Evolutionary conservation across 2,888 invertebrate species (phyloP).

Genomic region (Sepiola atlantica): DNA sequence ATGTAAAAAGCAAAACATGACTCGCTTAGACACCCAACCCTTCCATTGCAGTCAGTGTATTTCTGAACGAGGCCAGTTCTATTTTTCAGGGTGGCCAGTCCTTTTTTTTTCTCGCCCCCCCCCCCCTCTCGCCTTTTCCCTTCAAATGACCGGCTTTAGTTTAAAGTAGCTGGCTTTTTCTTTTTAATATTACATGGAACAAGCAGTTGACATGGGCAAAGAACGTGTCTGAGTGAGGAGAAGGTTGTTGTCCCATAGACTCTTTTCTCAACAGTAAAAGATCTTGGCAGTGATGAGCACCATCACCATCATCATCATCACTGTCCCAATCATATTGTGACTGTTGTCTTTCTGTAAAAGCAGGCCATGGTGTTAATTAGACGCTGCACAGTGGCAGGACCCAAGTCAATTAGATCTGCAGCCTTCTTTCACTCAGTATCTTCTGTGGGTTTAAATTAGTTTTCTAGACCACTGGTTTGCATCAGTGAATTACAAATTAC

Average conservation of each 20-base stretch:
- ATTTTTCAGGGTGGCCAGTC: neutral
- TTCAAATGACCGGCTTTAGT: neutral
- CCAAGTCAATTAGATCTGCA: slow-evolving; percentile 42
- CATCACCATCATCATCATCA: neutral
- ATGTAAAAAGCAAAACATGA: slow-evolving; percentile 13
- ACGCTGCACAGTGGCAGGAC: slow-evolving; percentile 39
- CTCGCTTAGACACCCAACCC: slow-evolving; percentile 1
- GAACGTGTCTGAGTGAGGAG: neutral
- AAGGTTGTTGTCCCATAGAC: neutral
- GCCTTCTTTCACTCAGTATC: slow-evolving; percentile 36
- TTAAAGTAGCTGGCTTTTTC: neutral
- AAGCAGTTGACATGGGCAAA: slow-evolving; percentile 16
- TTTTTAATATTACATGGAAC: neutral
- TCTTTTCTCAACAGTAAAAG: neutral
- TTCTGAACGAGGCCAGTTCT: neutral
- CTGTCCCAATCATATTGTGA: neutral
- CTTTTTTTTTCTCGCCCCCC: neutral
- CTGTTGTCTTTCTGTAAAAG: slow-evolving; percentile 34
- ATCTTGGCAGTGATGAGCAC: neutral
- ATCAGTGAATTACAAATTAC: slow-evolving; percentile 48
- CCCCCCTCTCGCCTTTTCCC: neutral
- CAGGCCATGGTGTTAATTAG: slow-evolving; percentile 47
- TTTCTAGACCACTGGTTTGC: slow-evolving; percentile 48
- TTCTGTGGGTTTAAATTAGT: slow-evolving; percentile 43
- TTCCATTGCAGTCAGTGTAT: slow-evolving; percentile 21